Evolutionary conservation across 1,140 invertebrate species (phyloP), one percentile per base, ranked within the genome.

Genomic region (Euborellia annulipes): DNA sequence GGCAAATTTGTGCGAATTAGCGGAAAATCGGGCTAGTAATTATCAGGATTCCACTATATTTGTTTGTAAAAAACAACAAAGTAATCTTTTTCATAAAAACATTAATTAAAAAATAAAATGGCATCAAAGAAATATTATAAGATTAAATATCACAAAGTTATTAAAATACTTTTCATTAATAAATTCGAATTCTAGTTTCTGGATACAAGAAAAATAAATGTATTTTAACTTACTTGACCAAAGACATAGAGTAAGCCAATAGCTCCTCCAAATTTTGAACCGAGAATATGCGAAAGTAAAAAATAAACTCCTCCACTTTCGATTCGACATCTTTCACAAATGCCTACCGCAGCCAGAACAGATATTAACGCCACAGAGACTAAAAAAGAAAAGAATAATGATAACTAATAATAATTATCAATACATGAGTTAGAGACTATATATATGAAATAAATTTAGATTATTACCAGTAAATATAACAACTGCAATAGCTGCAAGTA

Each of bases 301-400:
- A 94, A 94, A 65, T 96, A 96, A 13, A 97, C 88, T 20, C 92
- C 92, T 21, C 92, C 92, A 67, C 85, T 91, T 67, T 90, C 85
- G 55, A 95, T 82, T 51, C 87, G 75, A 67, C 89, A 93, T 61
- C 91, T 64, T 67, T 96, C 90, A 68, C 89, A 94, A 55, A 97
- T 93, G 36, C 91, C 92, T 42, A 96, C 87, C 21, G 89, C 90
- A 57, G 90, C 91, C 19, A 95, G 69, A 3, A 94, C 87, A 41
- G 87, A 85, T 41, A 94, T 82, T 52, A 94, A 63, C 36, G 86
- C 89, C 49, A 93, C 80, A 50, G 82, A 75, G 41, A 93, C 86
- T 70, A 64, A 61, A 73, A 73, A 56, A 43, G 48, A 56, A 51
- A 50, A 23, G 3, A 36, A 45, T 11, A 42, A 13, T 17, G 43